phyloP scores from a whole-genome alignment of 2,797 vertebrate species.

The Valencia hispanica region DNA sequence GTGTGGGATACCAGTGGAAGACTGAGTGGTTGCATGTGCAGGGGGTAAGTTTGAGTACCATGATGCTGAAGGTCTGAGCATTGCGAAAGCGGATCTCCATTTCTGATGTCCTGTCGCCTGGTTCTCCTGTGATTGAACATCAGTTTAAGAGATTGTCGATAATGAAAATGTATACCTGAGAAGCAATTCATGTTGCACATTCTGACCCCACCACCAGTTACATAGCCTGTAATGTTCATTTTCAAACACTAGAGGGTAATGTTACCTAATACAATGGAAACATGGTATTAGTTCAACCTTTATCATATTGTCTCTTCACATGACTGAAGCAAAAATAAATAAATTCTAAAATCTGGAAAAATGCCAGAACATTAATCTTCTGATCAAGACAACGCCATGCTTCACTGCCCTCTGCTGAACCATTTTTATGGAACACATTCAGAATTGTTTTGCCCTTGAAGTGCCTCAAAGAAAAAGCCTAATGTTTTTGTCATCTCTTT shows the following conservation, averaged over 20 bases:
- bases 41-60: slow-evolving; percentile 74
- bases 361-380: slow-evolving; percentile 45
- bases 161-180: not conserved
- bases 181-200: not conserved
- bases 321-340: slow-evolving; percentile 14
- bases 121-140: slow-evolving; percentile 80
- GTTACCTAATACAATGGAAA: slow-evolving; percentile 35
- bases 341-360: slow-evolving; percentile 21
- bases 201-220: not conserved
- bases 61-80: slow-evolving; percentile 96
- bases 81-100: slow-evolving; percentile 96
- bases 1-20: not conserved
- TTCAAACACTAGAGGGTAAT: slow-evolving; percentile 72
- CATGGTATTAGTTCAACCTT: slow-evolving; percentile 40
- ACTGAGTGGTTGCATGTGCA: too few relatives aligned
- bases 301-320: slow-evolving; percentile 41
- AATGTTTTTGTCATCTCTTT: slow-evolving; percentile 16
- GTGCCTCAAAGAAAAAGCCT: slow-evolving; percentile 30
- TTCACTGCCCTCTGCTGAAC: slow-evolving; percentile 47
- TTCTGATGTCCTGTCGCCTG: slow-evolving; percentile 95
- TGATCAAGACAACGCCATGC: slow-evolving; percentile 40
- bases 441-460: slow-evolving; percentile 42
- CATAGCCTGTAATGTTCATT: slow-evolving; percentile 22
- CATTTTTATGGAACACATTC: slow-evolving; percentile 58
- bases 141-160: not conserved